A percentile compares a stretch with the other conserved stretches of the same genome.
phyloP scores from a whole-genome alignment of 2,888 invertebrate species.

The Agrochola litura region DNA sequence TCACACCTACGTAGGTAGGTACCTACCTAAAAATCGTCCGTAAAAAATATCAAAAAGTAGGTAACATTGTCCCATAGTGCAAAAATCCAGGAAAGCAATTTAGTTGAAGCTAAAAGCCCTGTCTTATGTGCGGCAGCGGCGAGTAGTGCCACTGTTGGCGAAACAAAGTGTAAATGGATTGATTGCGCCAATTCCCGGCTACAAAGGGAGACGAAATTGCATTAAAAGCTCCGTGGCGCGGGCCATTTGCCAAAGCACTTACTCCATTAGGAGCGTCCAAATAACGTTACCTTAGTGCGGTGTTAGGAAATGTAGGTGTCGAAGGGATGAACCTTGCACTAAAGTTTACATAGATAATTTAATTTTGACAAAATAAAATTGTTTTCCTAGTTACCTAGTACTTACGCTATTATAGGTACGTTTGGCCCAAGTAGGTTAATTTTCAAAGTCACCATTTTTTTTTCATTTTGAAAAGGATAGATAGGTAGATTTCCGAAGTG shows the following conservation, averaged over 20 bases:
- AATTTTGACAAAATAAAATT: neutral
- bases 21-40: neutral
- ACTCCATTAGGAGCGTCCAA: slow-evolving; percentile 88
- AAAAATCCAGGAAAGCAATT: slow-evolving; percentile 76
- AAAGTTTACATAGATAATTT: slow-evolving; percentile 8
- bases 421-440: neutral
- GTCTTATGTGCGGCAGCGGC: slow-evolving; percentile 73
- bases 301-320: slow-evolving; percentile 69
- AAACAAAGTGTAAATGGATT: slow-evolving; percentile 91
- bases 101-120: slow-evolving; percentile 83
- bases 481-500: neutral
- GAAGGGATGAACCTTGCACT: slow-evolving; percentile 49
- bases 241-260: slow-evolving; percentile 89
- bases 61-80: slow-evolving; percentile 45
- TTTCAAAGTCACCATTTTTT: too few relatives aligned
- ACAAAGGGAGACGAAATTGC: slow-evolving; percentile 90
- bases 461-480: neutral
- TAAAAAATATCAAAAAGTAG: neutral
- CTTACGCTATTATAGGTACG: too few relatives aligned
- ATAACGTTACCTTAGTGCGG: slow-evolving; percentile 88
- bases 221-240: slow-evolving; percentile 90
- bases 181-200: slow-evolving; percentile 89
- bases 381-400: neutral
- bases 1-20: too few relatives aligned
- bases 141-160: slow-evolving; percentile 83